Conservation (phyloP, 2,797 vertebrate genomes). For the Coregonus sp. region DNA sequence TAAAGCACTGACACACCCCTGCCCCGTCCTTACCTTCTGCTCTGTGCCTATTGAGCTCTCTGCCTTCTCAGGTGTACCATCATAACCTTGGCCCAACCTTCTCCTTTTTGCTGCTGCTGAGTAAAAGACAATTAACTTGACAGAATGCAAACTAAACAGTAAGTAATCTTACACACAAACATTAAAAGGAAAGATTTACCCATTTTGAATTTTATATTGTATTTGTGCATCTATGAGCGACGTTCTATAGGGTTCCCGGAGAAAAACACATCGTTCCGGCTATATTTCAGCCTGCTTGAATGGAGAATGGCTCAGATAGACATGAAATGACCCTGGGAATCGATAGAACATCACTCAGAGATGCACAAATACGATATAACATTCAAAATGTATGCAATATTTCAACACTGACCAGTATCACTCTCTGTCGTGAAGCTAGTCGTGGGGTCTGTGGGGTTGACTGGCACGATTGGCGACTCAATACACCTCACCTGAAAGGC, state of each 20-base stretch:
- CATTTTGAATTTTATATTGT: too few species aligned
- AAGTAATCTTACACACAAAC: not conserved
- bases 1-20: not conserved
- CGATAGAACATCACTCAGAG: too few species aligned
- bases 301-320: too few species aligned
- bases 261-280: not conserved
- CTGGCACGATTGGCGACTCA: constrained; percentile 46
- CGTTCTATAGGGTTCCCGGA: too few species aligned
- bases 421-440: constrained; percentile 43
- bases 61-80: constrained; percentile 40
- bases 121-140: not conserved
- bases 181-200: not conserved
- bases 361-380: too few species aligned
- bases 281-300: not conserved
- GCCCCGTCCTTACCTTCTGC: constrained; percentile 43
- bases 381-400: not conserved
- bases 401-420: constrained; percentile 59
- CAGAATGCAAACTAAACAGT: not conserved
- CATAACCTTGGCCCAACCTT: constrained; percentile 62
- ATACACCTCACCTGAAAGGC: constrained; percentile 55
- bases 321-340: too few species aligned
- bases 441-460: constrained; percentile 50
- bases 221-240: too few species aligned
- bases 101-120: constrained; percentile 67
- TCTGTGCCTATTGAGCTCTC: constrained; percentile 50